Conservation (phyloP, 2,888 invertebrate species). For the Sphaerophoria rueppellii region DNA sequence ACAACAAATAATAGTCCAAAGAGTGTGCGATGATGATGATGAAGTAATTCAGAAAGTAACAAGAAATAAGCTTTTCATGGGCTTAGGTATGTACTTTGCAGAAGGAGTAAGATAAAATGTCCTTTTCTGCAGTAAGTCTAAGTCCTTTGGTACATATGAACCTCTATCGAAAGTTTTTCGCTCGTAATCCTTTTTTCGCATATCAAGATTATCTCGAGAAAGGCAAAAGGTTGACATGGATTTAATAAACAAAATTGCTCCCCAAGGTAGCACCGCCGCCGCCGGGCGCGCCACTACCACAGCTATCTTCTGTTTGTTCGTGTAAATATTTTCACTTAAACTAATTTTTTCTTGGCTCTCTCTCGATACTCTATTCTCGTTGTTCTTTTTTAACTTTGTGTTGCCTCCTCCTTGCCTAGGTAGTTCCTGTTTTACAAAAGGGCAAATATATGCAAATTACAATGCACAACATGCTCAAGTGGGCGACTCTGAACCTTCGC, state of each 20-base stretch:
- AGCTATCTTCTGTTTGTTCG: constrained; percentile 34
- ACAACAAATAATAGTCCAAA: neutral
- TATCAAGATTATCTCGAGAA: constrained; percentile 47
- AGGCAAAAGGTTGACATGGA: constrained; percentile 55
- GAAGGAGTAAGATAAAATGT: neutral
- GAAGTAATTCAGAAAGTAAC: constrained; percentile 60
- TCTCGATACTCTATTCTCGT: too few relatives aligned
- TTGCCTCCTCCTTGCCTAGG: neutral
- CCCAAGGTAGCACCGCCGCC: constrained; percentile 7
- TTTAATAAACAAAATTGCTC: constrained; percentile 54
- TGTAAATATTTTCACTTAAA: constrained; percentile 60
- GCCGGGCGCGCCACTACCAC: neutral
- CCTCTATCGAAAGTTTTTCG: neutral
- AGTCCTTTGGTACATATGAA: too few relatives aligned
- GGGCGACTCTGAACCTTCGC: constrained; percentile 31
- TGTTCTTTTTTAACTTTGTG: neutral
- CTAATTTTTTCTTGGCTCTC: constrained; percentile 22
- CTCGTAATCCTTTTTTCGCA: constrained; percentile 58
- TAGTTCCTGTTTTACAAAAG: constrained; percentile 1
- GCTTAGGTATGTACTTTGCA: neutral
- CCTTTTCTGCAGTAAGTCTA: neutral
- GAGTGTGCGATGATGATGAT: constrained; percentile 33
- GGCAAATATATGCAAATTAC: constrained; percentile 63
- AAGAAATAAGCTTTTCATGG: constrained; percentile 35
- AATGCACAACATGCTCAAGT: constrained; percentile 48